phyloP scores from a whole-genome alignment of 2,113 vertebrate species.

The Hippocampus abdominalis region DNA sequence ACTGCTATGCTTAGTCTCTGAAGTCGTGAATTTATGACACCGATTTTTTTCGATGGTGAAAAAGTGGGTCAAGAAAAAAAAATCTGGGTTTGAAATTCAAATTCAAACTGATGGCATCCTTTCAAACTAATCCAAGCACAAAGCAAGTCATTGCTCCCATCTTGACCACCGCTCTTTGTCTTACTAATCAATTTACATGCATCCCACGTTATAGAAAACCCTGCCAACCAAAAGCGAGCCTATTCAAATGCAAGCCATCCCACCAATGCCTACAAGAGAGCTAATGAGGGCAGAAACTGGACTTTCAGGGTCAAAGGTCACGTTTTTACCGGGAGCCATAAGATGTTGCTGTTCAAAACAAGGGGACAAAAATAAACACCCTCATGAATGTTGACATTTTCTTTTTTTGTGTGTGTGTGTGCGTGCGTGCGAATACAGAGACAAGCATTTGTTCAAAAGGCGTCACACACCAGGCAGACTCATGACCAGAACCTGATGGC shows the following conservation, averaged over 20 bases:
- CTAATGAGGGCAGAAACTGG: constrained; percentile 2
- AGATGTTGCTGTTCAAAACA: neutral
- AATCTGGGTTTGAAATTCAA: neutral
- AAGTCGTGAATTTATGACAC: no score
- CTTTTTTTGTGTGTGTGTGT: neutral
- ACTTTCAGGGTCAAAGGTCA: constrained; percentile 2
- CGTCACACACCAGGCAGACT: constrained; percentile 1
- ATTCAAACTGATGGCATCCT: constrained; percentile 1
- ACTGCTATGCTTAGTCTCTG: no score
- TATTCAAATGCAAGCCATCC: constrained; percentile 21
- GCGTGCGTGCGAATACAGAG: neutral
- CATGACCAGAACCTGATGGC: constrained; percentile 22
- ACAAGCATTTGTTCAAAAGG: constrained; percentile 16
- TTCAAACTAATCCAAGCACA: constrained; percentile 9
- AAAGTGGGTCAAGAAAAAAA: neutral
- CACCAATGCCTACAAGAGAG: neutral
- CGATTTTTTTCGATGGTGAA: no score
- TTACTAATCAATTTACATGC: constrained; percentile 53
- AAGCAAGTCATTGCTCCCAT: constrained; percentile 15
- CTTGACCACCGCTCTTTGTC: constrained; percentile 24
- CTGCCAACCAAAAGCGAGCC: constrained; percentile 20
- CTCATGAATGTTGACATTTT: neutral
- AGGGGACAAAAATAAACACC: neutral
- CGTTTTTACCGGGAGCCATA: neutral
- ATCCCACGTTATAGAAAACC: constrained; percentile 36